Percentiles rank a stretch among this genome's conserved stretches.
phyloP scores from a whole-genome alignment of 64 coral and sea anemone species.

The Astreopora myriophthalma region DNA sequence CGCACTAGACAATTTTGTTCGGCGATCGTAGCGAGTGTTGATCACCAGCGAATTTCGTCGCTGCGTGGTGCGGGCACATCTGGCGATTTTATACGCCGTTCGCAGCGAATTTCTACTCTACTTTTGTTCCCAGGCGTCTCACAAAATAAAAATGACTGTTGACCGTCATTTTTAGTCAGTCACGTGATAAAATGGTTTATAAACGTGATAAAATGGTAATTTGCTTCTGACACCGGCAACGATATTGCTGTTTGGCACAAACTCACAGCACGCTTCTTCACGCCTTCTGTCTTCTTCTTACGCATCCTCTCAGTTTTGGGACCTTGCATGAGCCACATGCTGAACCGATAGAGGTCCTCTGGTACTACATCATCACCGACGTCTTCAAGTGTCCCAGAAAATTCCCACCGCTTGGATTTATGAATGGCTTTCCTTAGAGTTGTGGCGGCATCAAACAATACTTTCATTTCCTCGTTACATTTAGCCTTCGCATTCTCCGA shows the following conservation, averaged over 20 bases:
- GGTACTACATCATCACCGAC: not conserved
- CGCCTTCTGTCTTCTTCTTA: not conserved
- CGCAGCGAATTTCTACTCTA: too few relatives aligned
- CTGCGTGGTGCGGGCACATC: too few relatives aligned
- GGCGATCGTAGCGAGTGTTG: too few relatives aligned
- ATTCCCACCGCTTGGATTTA: slow-evolving; percentile 1
- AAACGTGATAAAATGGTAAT: too few relatives aligned
- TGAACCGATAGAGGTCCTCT: slow-evolving; percentile 8
- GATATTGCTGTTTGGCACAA: not conserved
- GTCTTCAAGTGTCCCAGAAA: slow-evolving; percentile 11
- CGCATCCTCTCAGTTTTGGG: not conserved
- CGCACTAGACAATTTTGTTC: too few relatives aligned
- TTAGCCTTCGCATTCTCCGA: not conserved
- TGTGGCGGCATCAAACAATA: slow-evolving; percentile 17
- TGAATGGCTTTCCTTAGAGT: slow-evolving; percentile 22
- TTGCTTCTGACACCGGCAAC: not conserved
- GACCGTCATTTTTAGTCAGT: too few relatives aligned
- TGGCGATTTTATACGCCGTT: too few relatives aligned
- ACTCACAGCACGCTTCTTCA: slow-evolving; percentile 21
- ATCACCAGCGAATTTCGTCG: too few relatives aligned
- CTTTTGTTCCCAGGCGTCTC: too few relatives aligned
- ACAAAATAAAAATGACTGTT: too few relatives aligned
- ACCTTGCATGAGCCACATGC: slow-evolving; percentile 25
- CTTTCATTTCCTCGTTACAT: not conserved
- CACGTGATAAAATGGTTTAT: too few relatives aligned